These are phyloP conservation scores for Eugnorisma glareosa DNA, from an alignment of 2,888 invertebrate genomes.

Conservation along the genomic window DNA sequence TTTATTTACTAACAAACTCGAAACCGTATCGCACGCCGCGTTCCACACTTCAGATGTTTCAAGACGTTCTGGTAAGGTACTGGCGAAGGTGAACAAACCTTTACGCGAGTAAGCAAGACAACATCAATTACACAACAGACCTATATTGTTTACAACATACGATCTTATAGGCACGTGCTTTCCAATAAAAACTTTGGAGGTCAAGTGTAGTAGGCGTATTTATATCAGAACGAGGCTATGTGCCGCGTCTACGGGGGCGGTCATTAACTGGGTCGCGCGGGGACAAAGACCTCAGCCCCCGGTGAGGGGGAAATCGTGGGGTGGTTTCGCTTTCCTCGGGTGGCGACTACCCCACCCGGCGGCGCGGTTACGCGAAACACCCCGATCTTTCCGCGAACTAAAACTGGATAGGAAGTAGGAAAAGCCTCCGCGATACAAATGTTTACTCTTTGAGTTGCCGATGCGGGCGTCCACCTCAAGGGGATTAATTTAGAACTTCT, in stretches of 20 bases:
- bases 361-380: slow-evolving; percentile 76
- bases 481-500: slow-evolving; percentile 87
- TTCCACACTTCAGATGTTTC: slow-evolving; percentile 10
- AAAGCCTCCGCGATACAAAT: slow-evolving; percentile 74
- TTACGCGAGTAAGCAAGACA: slow-evolving; percentile 54
- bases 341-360: slow-evolving; percentile 74
- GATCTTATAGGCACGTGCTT: slow-evolving; percentile 87
- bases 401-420: slow-evolving; percentile 61
- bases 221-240: slow-evolving; percentile 89
- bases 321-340: slow-evolving; percentile 86
- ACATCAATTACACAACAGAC: slow-evolving; percentile 65
- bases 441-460: slow-evolving; percentile 79
- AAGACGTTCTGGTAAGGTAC: slow-evolving; percentile 27
- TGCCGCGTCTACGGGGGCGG: slow-evolving; percentile 87
- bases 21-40: slow-evolving; percentile 60
- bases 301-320: slow-evolving; percentile 78
- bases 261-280: slow-evolving; percentile 90
- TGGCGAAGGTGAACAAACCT: slow-evolving; percentile 52
- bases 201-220: slow-evolving; percentile 91
- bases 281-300: slow-evolving; percentile 87
- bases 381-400: slow-evolving; percentile 80
- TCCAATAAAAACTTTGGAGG: slow-evolving; percentile 91
- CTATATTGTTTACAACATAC: slow-evolving; percentile 83
- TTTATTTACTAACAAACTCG: slow-evolving; percentile 70
- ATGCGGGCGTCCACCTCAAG: slow-evolving; percentile 82